These are phyloP conservation scores for Xestia c-nigrum DNA, from an alignment of 2,888 invertebrate species.

Conservation along the genomic window DNA sequence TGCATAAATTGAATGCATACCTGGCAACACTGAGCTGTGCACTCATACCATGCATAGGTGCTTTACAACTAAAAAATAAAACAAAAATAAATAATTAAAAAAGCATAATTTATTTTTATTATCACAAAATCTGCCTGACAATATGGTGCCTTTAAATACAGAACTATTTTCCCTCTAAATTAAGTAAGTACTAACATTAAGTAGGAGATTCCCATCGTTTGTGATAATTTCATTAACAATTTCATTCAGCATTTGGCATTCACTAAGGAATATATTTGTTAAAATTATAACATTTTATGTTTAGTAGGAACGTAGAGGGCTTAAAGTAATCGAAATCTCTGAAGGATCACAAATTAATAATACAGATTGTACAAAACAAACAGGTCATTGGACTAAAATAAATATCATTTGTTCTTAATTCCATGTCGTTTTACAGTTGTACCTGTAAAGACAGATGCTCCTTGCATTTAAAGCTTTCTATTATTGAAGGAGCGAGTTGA, in stretches of 20 bases:
- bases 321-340: slow-evolving; percentile 79
- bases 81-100: slow-evolving; percentile 84
- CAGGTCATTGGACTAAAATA: slow-evolving; percentile 71
- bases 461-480: slow-evolving; percentile 69
- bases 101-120: slow-evolving; percentile 87
- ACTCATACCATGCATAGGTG: slow-evolving; percentile 81
- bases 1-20: slow-evolving; percentile 69
- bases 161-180: slow-evolving; percentile 80
- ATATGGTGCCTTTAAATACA: slow-evolving; percentile 80
- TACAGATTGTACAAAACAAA: slow-evolving; percentile 72
- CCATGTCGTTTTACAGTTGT: slow-evolving; percentile 84
- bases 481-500: slow-evolving; percentile 48
- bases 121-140: slow-evolving; percentile 80
- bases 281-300: slow-evolving; percentile 62
- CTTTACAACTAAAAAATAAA: slow-evolving; percentile 84
- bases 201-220: slow-evolving; percentile 85
- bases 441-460: slow-evolving; percentile 86
- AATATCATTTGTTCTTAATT: slow-evolving; percentile 81
- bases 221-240: slow-evolving; percentile 64
- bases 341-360: slow-evolving; percentile 76
- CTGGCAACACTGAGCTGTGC: slow-evolving; percentile 76
- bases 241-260: slow-evolving; percentile 66
- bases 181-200: slow-evolving; percentile 90
- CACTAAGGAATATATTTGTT: slow-evolving; percentile 60
- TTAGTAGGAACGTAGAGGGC: slow-evolving; percentile 83